Conservation (phyloP, 2,797 vertebrate species). For the Malacoraja senta region DNA sequence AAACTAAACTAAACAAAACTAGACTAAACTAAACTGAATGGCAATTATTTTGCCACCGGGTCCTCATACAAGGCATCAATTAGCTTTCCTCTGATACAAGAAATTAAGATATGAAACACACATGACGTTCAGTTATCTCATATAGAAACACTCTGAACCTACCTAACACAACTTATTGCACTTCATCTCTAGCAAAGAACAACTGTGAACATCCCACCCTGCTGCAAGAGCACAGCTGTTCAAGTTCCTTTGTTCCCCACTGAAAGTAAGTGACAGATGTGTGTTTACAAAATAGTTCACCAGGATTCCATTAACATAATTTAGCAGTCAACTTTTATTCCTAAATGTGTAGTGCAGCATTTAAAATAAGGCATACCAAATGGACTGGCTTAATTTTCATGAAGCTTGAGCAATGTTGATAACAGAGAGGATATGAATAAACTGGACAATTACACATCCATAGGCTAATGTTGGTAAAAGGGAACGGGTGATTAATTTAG, state of each 20-base stretch:
- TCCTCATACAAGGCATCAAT: slow-evolving; percentile 33
- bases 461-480: background rate
- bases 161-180: slow-evolving; percentile 46
- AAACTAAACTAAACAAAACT: too few species aligned
- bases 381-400: background rate
- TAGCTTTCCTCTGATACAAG: slow-evolving; percentile 38
- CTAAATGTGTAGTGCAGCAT: background rate
- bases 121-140: slow-evolving; percentile 44
- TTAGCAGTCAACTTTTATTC: background rate
- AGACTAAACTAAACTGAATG: slow-evolving; percentile 16
- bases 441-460: too few species aligned
- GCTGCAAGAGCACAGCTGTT: slow-evolving; percentile 42
- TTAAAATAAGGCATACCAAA: background rate
- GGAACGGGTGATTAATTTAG: too few species aligned
- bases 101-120: slow-evolving; percentile 33
- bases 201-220: slow-evolving; percentile 44
- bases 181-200: slow-evolving; percentile 43
- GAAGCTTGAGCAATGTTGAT: background rate
- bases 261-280: slow-evolving; percentile 23
- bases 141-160: slow-evolving; percentile 44
- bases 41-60: slow-evolving; percentile 32
- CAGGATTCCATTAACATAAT: background rate
- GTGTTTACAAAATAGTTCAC: background rate
- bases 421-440: background rate
- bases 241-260: slow-evolving; percentile 41